Evolutionary conservation across 2,113 vertebrate species (phyloP), one percentile per base, ranked within the genome.

Genomic region (Mola mola): DNA sequence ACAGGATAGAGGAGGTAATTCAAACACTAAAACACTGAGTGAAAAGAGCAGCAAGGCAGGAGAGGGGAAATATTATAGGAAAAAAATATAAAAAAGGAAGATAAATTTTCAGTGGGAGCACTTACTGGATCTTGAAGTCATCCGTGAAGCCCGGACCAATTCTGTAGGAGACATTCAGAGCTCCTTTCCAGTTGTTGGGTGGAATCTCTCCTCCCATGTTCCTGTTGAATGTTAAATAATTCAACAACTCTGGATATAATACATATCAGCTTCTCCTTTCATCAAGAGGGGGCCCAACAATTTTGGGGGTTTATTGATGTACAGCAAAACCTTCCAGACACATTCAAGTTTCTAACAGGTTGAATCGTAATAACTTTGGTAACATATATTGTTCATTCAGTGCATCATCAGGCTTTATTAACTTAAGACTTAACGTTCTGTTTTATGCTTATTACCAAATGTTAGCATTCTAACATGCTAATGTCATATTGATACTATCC

Each of bases 131-230:
- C 52, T 81, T 85, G 62, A 87, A 80, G 15, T 11, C 78, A 1
- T 66, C 79, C 2, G 10, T 57, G 79, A 97, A 98, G 47, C 97
- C 96, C 13, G 97, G 97, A 4, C 96, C 97, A 12, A 92, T 88
- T 10, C 89, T 94, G 38, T 99, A 99, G 15, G 93, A 80, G 22
- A 98, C 87, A 8, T 94, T 93, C 37, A 99, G 93, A 22, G 82
- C 78, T 62, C 97, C 96, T 69, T 93, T 98, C 97, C 97, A 99
- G 78, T 86, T 91, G 42, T 90, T 83, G 21, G 96, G 96, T 26
- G 94, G 84, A 47, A 81, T 63, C 0, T 33, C 20, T 63, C 96
- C 96, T 61, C 94, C 95, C 91, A 99, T 94, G 52, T 94, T 88
- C 46, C 97, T 98, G 82, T 72, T 69, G 20, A 67, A 55, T 19